These are phyloP conservation scores for Pseudolaguvia tuberculata DNA, from an alignment of 2,113 vertebrate genomes.

Conservation along the genomic window DNA sequence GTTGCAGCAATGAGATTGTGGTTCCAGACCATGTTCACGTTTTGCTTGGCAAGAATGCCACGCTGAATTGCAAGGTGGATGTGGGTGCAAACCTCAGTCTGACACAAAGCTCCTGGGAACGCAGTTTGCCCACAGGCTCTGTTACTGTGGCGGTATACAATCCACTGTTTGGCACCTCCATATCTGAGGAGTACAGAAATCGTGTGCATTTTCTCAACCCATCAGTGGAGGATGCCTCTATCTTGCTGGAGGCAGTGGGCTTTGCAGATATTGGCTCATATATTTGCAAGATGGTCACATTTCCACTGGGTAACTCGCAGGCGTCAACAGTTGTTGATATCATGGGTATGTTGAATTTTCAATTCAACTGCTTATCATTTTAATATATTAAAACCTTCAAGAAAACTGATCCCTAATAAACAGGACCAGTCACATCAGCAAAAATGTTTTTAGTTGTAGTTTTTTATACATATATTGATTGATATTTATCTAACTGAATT, in stretches of 20 bases:
- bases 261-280: slow-evolving; percentile 88
- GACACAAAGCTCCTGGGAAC: slow-evolving; percentile 93
- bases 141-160: slow-evolving; percentile 88
- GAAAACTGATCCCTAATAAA: neutral
- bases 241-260: slow-evolving; percentile 78
- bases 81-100: slow-evolving; percentile 80
- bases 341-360: slow-evolving; percentile 75
- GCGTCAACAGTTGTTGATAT: slow-evolving; percentile 81
- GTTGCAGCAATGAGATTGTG: slow-evolving; percentile 78
- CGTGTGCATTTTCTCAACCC: slow-evolving; percentile 83
- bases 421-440: too few relatives aligned
- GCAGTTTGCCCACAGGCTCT: slow-evolving; percentile 73
- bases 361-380: neutral
- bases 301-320: slow-evolving; percentile 88
- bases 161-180: slow-evolving; percentile 82
- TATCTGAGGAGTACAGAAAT: slow-evolving; percentile 77
- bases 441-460: too few relatives aligned
- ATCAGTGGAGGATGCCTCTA: slow-evolving; percentile 83
- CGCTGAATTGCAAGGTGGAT: slow-evolving; percentile 83
- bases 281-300: slow-evolving; percentile 90
- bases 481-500: too few relatives aligned
- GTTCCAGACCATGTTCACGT: slow-evolving; percentile 82
- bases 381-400: neutral
- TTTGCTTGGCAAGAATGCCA: slow-evolving; percentile 89
- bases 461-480: too few relatives aligned